Conservation (phyloP, 2,888 invertebrate genomes). For the Melinaea marsaeus region DNA sequence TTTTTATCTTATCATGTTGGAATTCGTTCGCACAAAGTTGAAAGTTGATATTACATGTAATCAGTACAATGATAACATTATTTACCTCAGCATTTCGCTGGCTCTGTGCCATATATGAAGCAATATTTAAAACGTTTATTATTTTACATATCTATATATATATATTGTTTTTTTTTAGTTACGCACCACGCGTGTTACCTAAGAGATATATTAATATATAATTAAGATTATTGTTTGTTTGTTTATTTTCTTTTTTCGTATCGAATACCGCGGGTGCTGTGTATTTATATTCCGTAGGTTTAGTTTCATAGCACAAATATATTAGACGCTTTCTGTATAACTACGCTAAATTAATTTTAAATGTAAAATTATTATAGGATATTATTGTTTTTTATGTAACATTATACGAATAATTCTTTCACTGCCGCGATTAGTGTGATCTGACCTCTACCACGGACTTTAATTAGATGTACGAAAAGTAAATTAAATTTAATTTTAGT, state of each 20-base stretch:
- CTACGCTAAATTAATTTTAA: constrained; percentile 4
- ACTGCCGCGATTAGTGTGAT: not conserved
- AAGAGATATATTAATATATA: constrained; percentile 14
- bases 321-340: constrained; percentile 12
- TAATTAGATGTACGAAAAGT: not conserved
- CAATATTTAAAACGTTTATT: constrained; percentile 15
- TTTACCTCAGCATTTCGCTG: constrained; percentile 23
- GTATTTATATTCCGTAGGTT: constrained; percentile 12
- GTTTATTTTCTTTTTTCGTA: constrained; percentile 7
- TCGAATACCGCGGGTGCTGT: constrained; percentile 19
- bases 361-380: not conserved
- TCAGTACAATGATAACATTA: constrained; percentile 17
- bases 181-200: constrained; percentile 9
- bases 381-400: not conserved
- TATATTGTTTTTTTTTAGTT: constrained; percentile 6
- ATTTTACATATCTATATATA: not conserved
- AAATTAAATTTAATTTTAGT: not conserved
- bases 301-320: constrained; percentile 25
- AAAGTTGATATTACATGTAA: constrained; percentile 7
- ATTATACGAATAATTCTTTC: not conserved
- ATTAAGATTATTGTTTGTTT: constrained; percentile 4
- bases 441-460: not conserved
- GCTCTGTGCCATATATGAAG: constrained; percentile 25
- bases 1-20: no score
- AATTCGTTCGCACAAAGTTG: constrained; percentile 1